Conservation (phyloP, 30 jellyfish, hydroid and myxozoan species). For the Hydractinia echinata region DNA sequence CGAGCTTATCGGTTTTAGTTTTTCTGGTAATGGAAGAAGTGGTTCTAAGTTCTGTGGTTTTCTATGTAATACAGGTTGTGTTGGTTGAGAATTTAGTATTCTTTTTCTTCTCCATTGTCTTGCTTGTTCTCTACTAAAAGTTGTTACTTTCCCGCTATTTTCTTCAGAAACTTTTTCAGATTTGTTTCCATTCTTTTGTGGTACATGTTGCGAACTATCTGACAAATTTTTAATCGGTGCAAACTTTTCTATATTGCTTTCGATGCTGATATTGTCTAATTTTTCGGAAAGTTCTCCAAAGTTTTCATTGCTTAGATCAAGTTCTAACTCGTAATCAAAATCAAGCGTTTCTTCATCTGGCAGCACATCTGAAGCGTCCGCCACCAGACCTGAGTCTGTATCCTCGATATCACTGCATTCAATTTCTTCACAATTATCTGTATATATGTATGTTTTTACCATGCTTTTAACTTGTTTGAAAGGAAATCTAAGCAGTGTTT, state of each 20-base stretch:
- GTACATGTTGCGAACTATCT: too few species aligned
- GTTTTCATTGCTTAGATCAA: conserved; percentile 25
- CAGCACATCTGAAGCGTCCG: conserved; percentile 26
- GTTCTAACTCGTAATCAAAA: conserved; percentile 27
- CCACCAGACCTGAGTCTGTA: conserved; percentile 30
- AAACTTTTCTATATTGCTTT: too few species aligned
- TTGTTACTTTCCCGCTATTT: conserved; percentile 15
- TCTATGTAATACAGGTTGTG: not conserved
- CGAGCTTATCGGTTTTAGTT: not conserved
- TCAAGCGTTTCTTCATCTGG: conserved; percentile 24
- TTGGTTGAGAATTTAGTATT: conserved; percentile 17
- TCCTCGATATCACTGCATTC: not conserved
- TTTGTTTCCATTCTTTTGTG: not conserved
- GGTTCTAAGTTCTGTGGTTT: conserved; percentile 12
- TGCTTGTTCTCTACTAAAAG: conserved; percentile 33
- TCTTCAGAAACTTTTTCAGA: not conserved
- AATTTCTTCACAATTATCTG: not conserved
- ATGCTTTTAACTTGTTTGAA: too few species aligned
- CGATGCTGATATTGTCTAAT: not conserved
- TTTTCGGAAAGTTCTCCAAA: not conserved
- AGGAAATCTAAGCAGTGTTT: too few species aligned
- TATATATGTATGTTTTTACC: not conserved
- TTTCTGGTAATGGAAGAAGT: conserved; percentile 17
- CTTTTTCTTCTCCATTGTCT: conserved; percentile 48
- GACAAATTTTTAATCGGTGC: too few species aligned